A percentile compares a stretch with the other conserved stretches of the same genome.
Conservation (phyloP, 1,140 invertebrate genomes). For the Muscidifurax raptorellus region DNA sequence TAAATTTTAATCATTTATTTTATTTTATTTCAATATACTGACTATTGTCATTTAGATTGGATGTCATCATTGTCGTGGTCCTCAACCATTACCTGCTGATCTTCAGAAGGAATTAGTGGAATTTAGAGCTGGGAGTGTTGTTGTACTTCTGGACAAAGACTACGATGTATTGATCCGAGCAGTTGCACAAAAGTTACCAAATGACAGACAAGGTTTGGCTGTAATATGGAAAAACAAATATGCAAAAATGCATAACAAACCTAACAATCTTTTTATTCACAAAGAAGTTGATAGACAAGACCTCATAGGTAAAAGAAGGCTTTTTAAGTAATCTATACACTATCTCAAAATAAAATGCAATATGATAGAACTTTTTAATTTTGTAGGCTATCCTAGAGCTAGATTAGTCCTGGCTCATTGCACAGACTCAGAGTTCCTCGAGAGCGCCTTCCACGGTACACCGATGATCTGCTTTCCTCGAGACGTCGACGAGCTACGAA, state of each 20-base stretch:
- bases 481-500: constrained; percentile 62
- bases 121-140: constrained; percentile 64
- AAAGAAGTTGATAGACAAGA: constrained; percentile 68
- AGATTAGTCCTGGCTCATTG: constrained; percentile 70
- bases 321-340: not conserved
- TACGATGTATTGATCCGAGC: constrained; percentile 62
- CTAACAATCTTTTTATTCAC: constrained; percentile 66
- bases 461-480: constrained; percentile 72
- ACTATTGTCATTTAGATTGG: constrained; percentile 64
- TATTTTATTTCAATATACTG: not conserved
- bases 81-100: constrained; percentile 62
- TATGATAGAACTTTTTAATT: constrained; percentile 13
- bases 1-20: constrained; percentile 10
- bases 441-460: constrained; percentile 68
- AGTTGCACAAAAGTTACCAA: constrained; percentile 63
- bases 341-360: not conserved
- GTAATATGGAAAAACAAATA: constrained; percentile 67
- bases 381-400: constrained; percentile 67
- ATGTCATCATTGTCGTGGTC: constrained; percentile 71
- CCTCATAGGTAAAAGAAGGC: constrained; percentile 64
- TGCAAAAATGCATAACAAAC: constrained; percentile 52
- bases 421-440: constrained; percentile 67
- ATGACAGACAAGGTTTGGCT: constrained; percentile 67
- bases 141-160: constrained; percentile 63
- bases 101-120: constrained; percentile 68